Percentiles rank a stretch among this genome's conserved stretches.
Evolutionary conservation across 2,888 invertebrate genomes (phyloP).

Genomic region (Drosophila anomalata): DNA sequence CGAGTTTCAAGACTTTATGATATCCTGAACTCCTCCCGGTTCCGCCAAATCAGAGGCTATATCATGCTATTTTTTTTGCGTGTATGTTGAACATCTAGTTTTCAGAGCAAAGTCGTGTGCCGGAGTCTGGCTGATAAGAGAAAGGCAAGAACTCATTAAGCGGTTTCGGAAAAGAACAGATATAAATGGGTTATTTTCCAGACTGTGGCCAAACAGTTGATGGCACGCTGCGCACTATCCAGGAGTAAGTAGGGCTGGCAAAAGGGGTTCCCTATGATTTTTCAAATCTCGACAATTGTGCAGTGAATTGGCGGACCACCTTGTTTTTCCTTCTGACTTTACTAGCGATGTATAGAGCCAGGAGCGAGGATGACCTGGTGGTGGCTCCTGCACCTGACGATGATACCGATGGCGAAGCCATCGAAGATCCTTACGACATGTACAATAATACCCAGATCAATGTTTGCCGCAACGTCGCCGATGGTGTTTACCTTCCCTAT

Average conservation of each 20-base stretch:
- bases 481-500: constrained; percentile 58
- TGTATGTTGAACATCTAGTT: constrained; percentile 38
- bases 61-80: background rate
- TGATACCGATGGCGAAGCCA: constrained; percentile 7
- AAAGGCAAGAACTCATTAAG: constrained; percentile 52
- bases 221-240: constrained; percentile 16
- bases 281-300: background rate
- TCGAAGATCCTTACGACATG: background rate
- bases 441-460: constrained; percentile 35
- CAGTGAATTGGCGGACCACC: constrained; percentile 44
- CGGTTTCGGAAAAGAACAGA: constrained; percentile 13
- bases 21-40: background rate
- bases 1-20: background rate
- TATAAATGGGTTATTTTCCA: constrained; percentile 56
- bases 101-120: constrained; percentile 51
- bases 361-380: constrained; percentile 34
- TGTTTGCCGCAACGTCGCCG: constrained; percentile 56
- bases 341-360: constrained; percentile 11
- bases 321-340: constrained; percentile 18
- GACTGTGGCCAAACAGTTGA: constrained; percentile 37
- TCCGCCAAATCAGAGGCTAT: background rate
- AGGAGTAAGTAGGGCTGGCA: constrained; percentile 51
- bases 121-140: constrained; percentile 49
- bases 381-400: constrained; percentile 37
- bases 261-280: background rate